Percentiles rank a stretch among this genome's conserved stretches.
Evolutionary conservation across 2,888 invertebrate species (phyloP).

Genomic region (Harmothoe impar): DNA sequence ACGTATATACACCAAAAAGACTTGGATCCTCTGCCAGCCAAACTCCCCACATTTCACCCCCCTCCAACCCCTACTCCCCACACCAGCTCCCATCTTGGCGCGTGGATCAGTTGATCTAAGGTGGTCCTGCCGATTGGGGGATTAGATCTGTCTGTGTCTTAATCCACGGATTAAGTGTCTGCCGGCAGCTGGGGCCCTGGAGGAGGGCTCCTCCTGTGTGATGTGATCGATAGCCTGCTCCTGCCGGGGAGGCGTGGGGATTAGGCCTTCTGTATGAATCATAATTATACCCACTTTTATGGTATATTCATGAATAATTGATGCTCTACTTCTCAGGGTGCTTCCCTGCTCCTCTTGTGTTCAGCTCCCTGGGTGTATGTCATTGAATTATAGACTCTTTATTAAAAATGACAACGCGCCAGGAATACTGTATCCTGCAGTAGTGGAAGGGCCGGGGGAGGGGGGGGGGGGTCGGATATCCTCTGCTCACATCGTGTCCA

Average conservation of each 20-base stretch:
- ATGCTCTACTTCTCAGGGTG: background rate
- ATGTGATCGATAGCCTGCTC: conserved; percentile 39
- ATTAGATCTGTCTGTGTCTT: conserved; percentile 47
- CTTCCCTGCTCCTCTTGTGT: background rate
- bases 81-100: background rate
- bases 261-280: conserved; percentile 48
- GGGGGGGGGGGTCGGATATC: background rate
- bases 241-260: background rate
- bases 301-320: conserved; percentile 56
- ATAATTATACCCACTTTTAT: conserved; percentile 57
- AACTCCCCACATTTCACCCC: background rate
- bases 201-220: conserved; percentile 9
- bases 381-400: conserved; percentile 8
- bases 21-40: background rate
- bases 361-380: background rate
- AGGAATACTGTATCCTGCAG: background rate
- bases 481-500: no score
- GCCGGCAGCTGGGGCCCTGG: background rate
- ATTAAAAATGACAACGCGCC: background rate
- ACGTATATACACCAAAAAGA: background rate
- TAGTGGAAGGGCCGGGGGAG: background rate
- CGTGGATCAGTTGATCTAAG: conserved; percentile 50
- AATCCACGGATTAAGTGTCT: conserved; percentile 45
- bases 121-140: conserved; percentile 46
- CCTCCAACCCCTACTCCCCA: background rate